These are phyloP conservation scores for Arion vulgaris DNA, from an alignment of 1,140 invertebrate species.

Conservation along the genomic window DNA sequence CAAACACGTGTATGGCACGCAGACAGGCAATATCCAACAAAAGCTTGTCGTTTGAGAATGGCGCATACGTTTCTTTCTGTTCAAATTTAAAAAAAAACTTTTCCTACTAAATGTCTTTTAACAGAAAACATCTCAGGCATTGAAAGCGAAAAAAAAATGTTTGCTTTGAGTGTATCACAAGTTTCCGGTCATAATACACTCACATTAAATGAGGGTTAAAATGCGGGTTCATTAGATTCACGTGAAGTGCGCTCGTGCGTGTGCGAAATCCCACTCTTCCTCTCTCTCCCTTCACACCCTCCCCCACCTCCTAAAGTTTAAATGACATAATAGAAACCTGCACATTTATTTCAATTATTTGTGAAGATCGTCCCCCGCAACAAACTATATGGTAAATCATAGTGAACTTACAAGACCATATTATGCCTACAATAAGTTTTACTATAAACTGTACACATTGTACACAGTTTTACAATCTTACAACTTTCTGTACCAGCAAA, in stretches of 20 bases:
- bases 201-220: not conserved
- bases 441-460: too few relatives aligned
- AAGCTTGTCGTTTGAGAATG: not conserved
- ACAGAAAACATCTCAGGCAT: not conserved
- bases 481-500: too few relatives aligned
- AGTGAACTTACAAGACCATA: too few relatives aligned
- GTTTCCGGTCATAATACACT: not conserved
- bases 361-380: too few relatives aligned
- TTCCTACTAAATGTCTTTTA: not conserved
- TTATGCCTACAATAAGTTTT: too few relatives aligned
- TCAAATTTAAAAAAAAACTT: not conserved
- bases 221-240: conserved; percentile 7
- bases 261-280: too few relatives aligned
- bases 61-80: not conserved
- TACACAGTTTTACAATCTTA: too few relatives aligned
- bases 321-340: too few relatives aligned
- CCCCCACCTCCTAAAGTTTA: too few relatives aligned
- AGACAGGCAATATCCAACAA: not conserved
- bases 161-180: not conserved
- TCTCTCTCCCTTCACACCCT: too few relatives aligned
- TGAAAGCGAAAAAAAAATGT: not conserved
- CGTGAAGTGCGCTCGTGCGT: not conserved
- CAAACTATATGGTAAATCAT: too few relatives aligned
- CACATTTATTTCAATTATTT: too few relatives aligned
- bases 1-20: not conserved